Conservation (phyloP, 1,140 invertebrate genomes). For the Adelges cooleyi region DNA sequence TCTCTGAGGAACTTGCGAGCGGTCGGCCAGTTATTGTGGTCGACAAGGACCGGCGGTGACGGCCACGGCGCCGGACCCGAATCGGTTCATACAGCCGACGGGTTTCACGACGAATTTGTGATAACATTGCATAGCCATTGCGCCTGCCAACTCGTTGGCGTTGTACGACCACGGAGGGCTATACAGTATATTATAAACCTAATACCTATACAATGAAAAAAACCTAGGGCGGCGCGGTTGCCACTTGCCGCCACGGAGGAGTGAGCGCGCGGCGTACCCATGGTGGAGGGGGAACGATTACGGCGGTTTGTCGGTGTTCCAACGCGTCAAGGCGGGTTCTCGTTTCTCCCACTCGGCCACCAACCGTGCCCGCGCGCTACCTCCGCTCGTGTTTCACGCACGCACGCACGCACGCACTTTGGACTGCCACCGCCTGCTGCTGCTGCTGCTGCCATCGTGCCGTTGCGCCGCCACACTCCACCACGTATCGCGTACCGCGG, state of each 20-base stretch:
- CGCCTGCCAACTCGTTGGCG: neutral
- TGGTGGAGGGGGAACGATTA: neutral
- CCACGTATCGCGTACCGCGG: conserved; percentile 19
- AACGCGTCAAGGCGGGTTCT: conserved; percentile 26
- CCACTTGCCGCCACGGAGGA: too few species aligned
- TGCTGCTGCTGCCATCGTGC: neutral
- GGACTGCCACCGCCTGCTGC: neutral
- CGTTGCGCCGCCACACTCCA: conserved; percentile 3
- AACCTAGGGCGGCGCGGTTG: neutral
- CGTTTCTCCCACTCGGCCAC: neutral
- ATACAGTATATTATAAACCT: too few species aligned
- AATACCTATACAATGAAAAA: too few species aligned
- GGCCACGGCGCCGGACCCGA: neutral
- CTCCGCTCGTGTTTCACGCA: neutral
- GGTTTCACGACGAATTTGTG: conserved; percentile 3
- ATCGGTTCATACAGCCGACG: neutral
- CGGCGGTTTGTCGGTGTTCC: conserved; percentile 14
- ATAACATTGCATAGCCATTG: conserved; percentile 5
- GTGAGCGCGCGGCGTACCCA: too few species aligned
- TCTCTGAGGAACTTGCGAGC: neutral
- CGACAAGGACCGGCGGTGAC: too few species aligned
- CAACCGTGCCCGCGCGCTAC: neutral
- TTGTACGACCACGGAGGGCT: too few species aligned
- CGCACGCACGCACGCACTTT: neutral
- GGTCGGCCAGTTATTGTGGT: neutral